Percentiles rank a stretch among this genome's conserved stretches.
Conservation (phyloP, 1,140 invertebrate species). For the Orchestia grillus region DNA sequence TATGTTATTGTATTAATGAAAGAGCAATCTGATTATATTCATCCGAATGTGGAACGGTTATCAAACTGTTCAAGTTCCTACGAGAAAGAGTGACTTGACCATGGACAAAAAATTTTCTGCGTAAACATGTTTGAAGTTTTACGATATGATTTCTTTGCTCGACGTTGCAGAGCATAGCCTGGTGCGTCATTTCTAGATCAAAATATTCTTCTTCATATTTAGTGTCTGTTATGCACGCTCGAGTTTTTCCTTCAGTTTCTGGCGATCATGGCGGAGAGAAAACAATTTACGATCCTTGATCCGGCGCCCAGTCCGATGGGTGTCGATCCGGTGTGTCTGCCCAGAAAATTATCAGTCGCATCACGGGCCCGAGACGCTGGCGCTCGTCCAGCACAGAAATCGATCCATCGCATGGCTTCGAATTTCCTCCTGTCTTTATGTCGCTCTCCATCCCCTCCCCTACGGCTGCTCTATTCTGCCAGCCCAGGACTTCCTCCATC, state of each 20-base stretch:
- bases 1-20: too few relatives aligned
- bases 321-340: neutral
- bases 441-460: neutral
- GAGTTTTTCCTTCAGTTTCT: neutral
- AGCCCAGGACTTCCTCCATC: neutral
- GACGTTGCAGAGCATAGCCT: neutral
- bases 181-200: neutral
- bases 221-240: neutral
- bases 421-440: slow-evolving; percentile 29
- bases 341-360: slow-evolving; percentile 34
- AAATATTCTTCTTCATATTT: neutral
- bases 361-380: slow-evolving; percentile 9
- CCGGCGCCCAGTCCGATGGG: neutral
- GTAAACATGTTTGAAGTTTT: neutral
- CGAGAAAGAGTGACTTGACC: neutral
- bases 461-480: neutral
- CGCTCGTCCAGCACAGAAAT: slow-evolving; percentile 41
- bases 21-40: too few relatives aligned
- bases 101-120: neutral
- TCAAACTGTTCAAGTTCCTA: too few relatives aligned
- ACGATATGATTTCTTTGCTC: neutral
- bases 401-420: slow-evolving; percentile 33
- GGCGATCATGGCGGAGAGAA: neutral
- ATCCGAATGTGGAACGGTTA: too few relatives aligned
- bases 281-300: neutral